Conservation (phyloP, 2,113 vertebrate genomes). For the Callionymus lyra region DNA sequence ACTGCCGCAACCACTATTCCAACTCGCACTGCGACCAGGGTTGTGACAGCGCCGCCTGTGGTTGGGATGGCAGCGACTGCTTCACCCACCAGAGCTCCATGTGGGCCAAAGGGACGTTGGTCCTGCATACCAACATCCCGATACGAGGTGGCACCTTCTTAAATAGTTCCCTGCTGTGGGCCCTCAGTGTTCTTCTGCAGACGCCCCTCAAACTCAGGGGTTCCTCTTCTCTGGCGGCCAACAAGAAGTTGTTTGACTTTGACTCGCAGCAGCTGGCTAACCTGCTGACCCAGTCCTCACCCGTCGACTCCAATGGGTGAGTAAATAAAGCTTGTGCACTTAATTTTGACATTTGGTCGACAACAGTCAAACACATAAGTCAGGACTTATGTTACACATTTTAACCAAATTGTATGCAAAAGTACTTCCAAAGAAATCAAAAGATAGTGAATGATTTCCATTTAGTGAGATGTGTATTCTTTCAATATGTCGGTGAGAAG, state of each 20-base stretch:
- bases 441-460: too few species aligned
- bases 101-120: conserved; percentile 65
- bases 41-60: conserved; percentile 71
- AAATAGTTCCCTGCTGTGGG: conserved; percentile 65
- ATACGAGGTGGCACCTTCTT: conserved; percentile 40
- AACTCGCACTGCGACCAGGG: conserved; percentile 77
- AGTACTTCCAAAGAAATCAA: too few species aligned
- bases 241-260: conserved; percentile 41
- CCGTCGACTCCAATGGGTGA: conserved; percentile 52
- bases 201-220: conserved; percentile 66
- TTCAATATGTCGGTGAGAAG: too few species aligned
- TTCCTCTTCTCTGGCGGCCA: conserved; percentile 32
- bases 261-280: conserved; percentile 42
- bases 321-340: not conserved
- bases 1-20: conserved; percentile 75
- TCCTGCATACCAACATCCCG: conserved; percentile 56
- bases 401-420: too few species aligned
- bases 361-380: too few species aligned
- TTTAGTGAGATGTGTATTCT: too few species aligned
- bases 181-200: conserved; percentile 68
- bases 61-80: conserved; percentile 85
- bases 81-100: conserved; percentile 21
- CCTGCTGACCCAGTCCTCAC: conserved; percentile 32
- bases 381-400: too few species aligned
- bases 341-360: not conserved